Percentiles rank a stretch among this genome's conserved stretches.
phyloP scores from a whole-genome alignment of 2,888 invertebrate species.

The Ormyrus rosae region DNA sequence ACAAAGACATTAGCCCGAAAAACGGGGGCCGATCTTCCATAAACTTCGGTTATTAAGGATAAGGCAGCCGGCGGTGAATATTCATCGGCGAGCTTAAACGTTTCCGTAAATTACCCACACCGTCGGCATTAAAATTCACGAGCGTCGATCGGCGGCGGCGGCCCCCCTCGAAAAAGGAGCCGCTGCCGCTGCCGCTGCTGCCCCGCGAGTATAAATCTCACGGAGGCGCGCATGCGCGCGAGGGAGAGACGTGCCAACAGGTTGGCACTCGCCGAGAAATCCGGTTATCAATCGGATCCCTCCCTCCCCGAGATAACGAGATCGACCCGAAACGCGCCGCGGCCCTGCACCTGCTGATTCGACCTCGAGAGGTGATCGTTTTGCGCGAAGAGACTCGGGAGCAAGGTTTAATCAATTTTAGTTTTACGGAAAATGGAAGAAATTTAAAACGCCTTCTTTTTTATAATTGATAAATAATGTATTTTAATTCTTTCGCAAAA shows the following conservation, averaged over 20 bases:
- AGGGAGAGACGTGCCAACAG: neutral
- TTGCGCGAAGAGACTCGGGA: no score
- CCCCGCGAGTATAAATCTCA: conserved; percentile 12
- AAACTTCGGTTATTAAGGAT: conserved; percentile 24
- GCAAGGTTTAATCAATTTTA: no score
- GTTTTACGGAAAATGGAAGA: no score
- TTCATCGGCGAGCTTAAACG: conserved; percentile 18
- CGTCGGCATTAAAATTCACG: conserved; percentile 40
- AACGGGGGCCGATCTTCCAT: neutral
- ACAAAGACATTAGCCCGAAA: conserved; percentile 2
- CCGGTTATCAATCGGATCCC: conserved; percentile 39
- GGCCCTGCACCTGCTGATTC: conserved; percentile 26
- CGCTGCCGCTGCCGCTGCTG: no score
- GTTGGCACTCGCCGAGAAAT: conserved; percentile 31
- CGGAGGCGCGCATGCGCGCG: neutral
- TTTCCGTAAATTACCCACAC: conserved; percentile 30
- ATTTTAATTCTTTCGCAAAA: no score
- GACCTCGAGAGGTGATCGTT: conserved; percentile 12
- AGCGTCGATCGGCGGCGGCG: neutral
- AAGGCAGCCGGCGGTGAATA: conserved; percentile 26
- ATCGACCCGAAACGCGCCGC: neutral
- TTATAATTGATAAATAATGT: no score
- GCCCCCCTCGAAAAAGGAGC: no score
- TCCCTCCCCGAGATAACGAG: conserved; percentile 21
- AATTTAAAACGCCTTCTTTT: no score